Conservation (phyloP, 2,113 vertebrate species). For the Austrofundulus limnaeus region DNA sequence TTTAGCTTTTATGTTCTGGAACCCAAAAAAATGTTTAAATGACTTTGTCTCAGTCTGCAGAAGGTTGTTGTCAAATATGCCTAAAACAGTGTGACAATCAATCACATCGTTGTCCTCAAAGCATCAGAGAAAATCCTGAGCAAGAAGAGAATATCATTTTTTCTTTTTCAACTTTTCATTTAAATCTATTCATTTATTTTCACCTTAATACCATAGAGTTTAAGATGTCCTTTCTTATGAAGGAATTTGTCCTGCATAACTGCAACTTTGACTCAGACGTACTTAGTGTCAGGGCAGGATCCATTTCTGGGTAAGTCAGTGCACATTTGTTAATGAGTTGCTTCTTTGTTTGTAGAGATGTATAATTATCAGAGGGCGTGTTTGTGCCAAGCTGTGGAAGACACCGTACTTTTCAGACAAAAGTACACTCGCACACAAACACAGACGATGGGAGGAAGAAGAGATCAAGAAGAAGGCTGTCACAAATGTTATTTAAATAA, state of each 20-base stretch:
- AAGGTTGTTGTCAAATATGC: no score
- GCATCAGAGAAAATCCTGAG: neutral
- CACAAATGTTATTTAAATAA: conserved; percentile 8
- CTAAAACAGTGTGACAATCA: no score
- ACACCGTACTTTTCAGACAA: conserved; percentile 72
- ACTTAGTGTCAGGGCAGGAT: conserved; percentile 9
- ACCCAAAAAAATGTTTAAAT: no score
- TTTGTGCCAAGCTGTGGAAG: conserved; percentile 70
- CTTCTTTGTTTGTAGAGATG: conserved; percentile 35
- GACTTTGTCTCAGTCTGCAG: no score
- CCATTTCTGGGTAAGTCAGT: conserved; percentile 8
- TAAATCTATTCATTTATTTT: neutral
- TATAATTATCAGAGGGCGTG: conserved; percentile 73
- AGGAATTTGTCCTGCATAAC: conserved; percentile 55
- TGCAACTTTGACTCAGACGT: conserved; percentile 42
- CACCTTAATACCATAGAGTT: conserved; percentile 31
- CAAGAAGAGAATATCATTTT: no score
- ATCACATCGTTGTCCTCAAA: neutral
- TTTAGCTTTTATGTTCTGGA: no score
- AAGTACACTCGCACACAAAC: neutral
- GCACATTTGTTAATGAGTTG: conserved; percentile 29
- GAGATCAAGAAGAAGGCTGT: neutral
- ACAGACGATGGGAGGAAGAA: neutral
- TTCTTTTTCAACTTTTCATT: no score
- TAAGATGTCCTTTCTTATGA: conserved; percentile 57